Base-by-base conservation (phyloP, 2,797 vertebrate species). In the Liparis tanakae region DNA sequence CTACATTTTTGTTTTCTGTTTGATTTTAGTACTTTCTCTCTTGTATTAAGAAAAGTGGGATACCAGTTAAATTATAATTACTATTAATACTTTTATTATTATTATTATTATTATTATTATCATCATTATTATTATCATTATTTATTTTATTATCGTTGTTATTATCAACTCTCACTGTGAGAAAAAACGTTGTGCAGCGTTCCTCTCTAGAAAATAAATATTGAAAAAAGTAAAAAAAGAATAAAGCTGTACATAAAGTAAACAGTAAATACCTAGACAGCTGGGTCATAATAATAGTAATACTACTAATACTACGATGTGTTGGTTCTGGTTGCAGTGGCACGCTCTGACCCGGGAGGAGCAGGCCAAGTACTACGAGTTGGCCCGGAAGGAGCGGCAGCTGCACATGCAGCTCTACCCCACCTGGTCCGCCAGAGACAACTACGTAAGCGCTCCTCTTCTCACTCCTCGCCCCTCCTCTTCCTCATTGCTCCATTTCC, bases 351-450 rank as follows among this genome's bases (percentile, higher is more conserved):
- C 97, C 70, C 94, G 98, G 17, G 98, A 99, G 92, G 98, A 99
- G 46, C 98, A 99, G 84, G 96, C 98, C 92, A 99, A 99, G 91
- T 99, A 99, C 91, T 99, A 99, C 13, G 98, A 99, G 92, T 85
- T 99, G 92, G 98, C 98, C 66, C 93, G 98, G 67, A 99, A 99
- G 84, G 98, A 99, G 92, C 94, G 98, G 93, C 98, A 99, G 92
- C 96, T 99, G 75, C 98, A 99, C 91, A 99, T 99, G 98, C 98
- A 99, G 90, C 96, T 99, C 5, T 99, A 99, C 91, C 98, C 98
- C 0, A 98, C 97, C 91, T 99, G 98, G 98, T 99, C 98, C 15
- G 98, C 98, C 64, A 90, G 97, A 59, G 98, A 99, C 92, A 99
- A 99, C 94, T 99, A 99, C 1, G 98, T 99, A 92, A 98, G 98